Evolutionary conservation across 2,113 vertebrate species (phyloP), one percentile per base, ranked within the genome.

Genomic region (Ophiodon elongatus): DNA sequence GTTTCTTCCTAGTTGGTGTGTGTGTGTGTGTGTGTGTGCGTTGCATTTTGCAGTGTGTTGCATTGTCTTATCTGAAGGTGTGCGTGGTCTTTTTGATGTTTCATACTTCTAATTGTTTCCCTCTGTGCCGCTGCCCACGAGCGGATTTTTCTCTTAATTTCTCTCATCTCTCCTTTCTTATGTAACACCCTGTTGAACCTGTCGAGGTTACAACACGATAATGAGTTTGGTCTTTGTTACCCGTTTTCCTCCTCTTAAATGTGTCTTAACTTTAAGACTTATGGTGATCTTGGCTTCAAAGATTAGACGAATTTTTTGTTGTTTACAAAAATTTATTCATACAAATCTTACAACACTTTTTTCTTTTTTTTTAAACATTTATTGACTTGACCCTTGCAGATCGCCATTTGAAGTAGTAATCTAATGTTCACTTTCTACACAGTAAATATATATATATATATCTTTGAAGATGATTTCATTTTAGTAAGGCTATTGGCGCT

Each of bases 241-340:
- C 68, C 4, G 1, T 79, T 41, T 75, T 73, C 14, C 15, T 80
- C 43, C 45, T 54, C 41, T 60, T 47, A 64, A 39, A 87, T 73
- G 57, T 75, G 72, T 72, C 80, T 76, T 68, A 52, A n/a, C 39
- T 3, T 45, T 87, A 76, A 74, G 63, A 72, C 62, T 84, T 63
- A 67, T 75, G 66, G 69, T 88, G 80, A 82, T 85, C 90, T 64
- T 71, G 29, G 92, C 92, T 95, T 95, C 96, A 98, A 98, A 97
- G 96, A 98, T 96, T 97, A 97, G 97, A 98, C 97, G 57, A 96
- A 96, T 73, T 90, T 95, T 91, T 95, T 96, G 95, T 99, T 98
- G 97, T 97, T 98, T 99, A 98, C 96, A 98, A 99, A 99, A 99
- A 97, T 99, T 98, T 98, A 99, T 99, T 99, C 95, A 99, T 98